Percentiles rank a stretch among this genome's conserved stretches.
Conservation (phyloP, 2,888 invertebrate species). For the Cristatella mucedo region DNA sequence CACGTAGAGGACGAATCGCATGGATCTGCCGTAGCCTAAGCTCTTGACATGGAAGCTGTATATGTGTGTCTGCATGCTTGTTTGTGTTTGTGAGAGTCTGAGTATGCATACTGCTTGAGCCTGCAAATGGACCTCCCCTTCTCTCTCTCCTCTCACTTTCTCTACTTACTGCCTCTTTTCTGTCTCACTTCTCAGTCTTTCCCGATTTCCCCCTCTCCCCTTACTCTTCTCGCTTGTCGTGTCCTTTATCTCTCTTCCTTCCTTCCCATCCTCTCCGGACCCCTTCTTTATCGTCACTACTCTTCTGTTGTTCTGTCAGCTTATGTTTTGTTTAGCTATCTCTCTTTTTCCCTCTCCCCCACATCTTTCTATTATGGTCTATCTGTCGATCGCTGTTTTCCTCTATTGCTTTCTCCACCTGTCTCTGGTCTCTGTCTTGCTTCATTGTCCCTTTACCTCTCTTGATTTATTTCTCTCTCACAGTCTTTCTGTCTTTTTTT, state of each 20-base stretch:
- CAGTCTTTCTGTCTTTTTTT: not conserved
- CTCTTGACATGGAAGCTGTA: no score
- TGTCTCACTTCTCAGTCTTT: not conserved
- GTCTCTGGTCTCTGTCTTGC: conserved; percentile 8
- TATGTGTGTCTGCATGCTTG: no score
- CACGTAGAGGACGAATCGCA: no score
- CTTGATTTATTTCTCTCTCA: not conserved
- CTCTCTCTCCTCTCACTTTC: not conserved
- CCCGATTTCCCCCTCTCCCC: not conserved
- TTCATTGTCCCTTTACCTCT: not conserved
- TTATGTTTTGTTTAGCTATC: not conserved
- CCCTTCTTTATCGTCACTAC: not conserved
- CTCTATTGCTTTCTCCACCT: conserved; percentile 1
- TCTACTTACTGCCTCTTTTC: not conserved
- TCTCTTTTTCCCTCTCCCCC: conserved; percentile 1
- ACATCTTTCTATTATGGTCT: not conserved
- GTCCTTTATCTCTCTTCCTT: not conserved
- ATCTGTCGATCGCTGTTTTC: not conserved
- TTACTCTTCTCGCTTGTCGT: not conserved
- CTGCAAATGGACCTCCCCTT: no score
- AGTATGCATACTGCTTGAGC: no score
- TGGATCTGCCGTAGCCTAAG: no score
- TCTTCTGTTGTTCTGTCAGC: not conserved
- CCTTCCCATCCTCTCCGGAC: not conserved
- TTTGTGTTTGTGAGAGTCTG: no score